Evolutionary conservation across 2,113 vertebrate species (phyloP).

Genomic region (Fregetta grallaria): DNA sequence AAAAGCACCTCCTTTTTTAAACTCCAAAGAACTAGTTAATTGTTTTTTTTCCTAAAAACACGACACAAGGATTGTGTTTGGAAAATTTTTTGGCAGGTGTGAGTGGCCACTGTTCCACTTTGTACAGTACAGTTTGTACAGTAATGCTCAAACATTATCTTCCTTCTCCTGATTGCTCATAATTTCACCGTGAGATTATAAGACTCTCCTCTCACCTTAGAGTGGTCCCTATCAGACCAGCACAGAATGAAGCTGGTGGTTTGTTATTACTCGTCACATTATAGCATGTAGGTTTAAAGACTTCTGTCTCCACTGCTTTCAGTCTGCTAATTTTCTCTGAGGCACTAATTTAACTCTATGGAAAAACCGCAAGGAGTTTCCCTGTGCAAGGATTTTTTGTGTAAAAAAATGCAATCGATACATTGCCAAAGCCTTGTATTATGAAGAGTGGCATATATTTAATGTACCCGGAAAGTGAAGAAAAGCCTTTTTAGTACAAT

Average conservation of each 20-base stretch:
- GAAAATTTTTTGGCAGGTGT: neutral
- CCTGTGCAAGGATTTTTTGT: neutral
- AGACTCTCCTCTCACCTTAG: neutral
- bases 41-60: neutral
- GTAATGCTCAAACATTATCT: neutral
- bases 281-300: neutral
- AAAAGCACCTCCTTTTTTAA: neutral
- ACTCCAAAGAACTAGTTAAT: neutral
- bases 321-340: slow-evolving; percentile 15
- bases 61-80: neutral
- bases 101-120: neutral
- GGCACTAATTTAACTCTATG: neutral
- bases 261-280: neutral
- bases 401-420: neutral
- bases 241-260: neutral
- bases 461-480: neutral
- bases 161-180: neutral
- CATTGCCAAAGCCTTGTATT: neutral
- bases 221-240: neutral
- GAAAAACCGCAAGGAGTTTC: neutral
- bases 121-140: neutral
- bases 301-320: neutral
- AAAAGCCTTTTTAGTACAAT: neutral
- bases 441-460: neutral
- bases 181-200: neutral